A percentile compares a stretch with the other conserved stretches of the same genome.
Evolutionary conservation across 2,797 vertebrate genomes (phyloP).

Genomic region (Pogonophryne albipinna): DNA sequence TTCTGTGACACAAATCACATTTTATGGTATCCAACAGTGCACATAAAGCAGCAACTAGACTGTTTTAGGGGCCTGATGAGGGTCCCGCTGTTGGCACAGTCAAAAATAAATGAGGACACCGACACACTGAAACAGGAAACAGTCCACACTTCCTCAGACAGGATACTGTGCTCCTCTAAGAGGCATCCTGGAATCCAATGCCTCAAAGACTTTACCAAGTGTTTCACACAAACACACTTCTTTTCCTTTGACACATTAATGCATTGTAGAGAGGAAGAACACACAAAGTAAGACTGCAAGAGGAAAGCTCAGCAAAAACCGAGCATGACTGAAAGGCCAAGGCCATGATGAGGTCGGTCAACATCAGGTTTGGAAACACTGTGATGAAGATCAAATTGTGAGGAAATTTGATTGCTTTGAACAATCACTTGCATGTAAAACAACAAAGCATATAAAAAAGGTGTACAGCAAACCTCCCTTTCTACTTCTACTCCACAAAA

Average conservation of each 20-base stretch:
- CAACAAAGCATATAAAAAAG: neutral
- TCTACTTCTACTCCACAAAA: neutral
- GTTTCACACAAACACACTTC: slow-evolving; percentile 57
- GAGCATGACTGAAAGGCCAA: slow-evolving; percentile 12
- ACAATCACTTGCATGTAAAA: neutral
- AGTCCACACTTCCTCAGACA: slow-evolving; percentile 82
- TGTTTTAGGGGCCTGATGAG: slow-evolving; percentile 40
- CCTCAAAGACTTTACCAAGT: slow-evolving; percentile 65
- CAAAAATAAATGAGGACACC: slow-evolving; percentile 57
- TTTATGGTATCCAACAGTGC: neutral
- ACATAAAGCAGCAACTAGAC: neutral
- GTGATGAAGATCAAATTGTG: slow-evolving; percentile 31
- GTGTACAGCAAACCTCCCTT: neutral
- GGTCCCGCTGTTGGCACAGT: slow-evolving; percentile 61
- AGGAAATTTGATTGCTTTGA: slow-evolving; percentile 1
- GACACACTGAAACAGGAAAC: slow-evolving; percentile 78
- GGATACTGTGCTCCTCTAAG: slow-evolving; percentile 80
- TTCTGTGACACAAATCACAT: neutral
- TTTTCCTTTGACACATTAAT: slow-evolving; percentile 50
- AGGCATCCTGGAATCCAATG: slow-evolving; percentile 81
- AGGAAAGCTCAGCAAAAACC: slow-evolving; percentile 51
- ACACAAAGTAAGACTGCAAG: slow-evolving; percentile 6
- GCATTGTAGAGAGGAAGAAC: slow-evolving; percentile 16
- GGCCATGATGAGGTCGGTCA: neutral
- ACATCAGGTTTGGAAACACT: slow-evolving; percentile 7